phyloP scores from a whole-genome alignment of 2,888 invertebrate species.

The Encarsia formosa region DNA sequence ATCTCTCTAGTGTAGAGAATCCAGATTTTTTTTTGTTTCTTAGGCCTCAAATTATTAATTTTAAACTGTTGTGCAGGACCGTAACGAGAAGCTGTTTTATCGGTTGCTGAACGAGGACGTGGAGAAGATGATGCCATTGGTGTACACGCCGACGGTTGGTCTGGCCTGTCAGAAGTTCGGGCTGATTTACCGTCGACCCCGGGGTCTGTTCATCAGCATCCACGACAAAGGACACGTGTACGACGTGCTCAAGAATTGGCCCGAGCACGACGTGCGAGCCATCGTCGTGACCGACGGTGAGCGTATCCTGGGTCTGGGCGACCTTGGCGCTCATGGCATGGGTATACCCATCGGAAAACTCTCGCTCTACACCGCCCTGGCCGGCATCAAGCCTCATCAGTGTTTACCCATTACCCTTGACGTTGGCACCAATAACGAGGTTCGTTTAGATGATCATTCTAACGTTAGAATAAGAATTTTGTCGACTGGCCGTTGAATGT shows the following conservation, averaged over 20 bases:
- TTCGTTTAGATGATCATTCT: too few species aligned
- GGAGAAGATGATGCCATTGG: constrained; percentile 90
- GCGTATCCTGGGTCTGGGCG: constrained; percentile 94
- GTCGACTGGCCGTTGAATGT: too few species aligned
- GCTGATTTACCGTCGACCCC: constrained; percentile 81
- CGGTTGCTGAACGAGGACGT: constrained; percentile 83
- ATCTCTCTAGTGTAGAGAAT: too few species aligned
- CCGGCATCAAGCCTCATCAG: constrained; percentile 92
- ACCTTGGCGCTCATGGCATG: constrained; percentile 97
- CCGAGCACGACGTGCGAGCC: constrained; percentile 79
- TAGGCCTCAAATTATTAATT: background rate
- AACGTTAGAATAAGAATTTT: too few species aligned
- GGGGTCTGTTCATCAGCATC: constrained; percentile 94
- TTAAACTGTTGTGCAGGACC: constrained; percentile 60
- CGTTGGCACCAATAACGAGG: constrained; percentile 85
- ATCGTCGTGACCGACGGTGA: constrained; percentile 98
- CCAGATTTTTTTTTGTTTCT: too few species aligned
- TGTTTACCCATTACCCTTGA: constrained; percentile 93
- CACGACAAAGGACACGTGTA: constrained; percentile 94
- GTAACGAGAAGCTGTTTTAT: constrained; percentile 95
- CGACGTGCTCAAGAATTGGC: constrained; percentile 92
- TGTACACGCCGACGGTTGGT: constrained; percentile 99
- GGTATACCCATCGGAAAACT: constrained; percentile 98
- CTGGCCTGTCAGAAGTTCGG: constrained; percentile 97
- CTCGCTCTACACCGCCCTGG: constrained; percentile 93